Evolutionary conservation across 2,113 vertebrate species (phyloP), one percentile per base, ranked within the genome.

Genomic region (Corythornis madagascariensis): DNA sequence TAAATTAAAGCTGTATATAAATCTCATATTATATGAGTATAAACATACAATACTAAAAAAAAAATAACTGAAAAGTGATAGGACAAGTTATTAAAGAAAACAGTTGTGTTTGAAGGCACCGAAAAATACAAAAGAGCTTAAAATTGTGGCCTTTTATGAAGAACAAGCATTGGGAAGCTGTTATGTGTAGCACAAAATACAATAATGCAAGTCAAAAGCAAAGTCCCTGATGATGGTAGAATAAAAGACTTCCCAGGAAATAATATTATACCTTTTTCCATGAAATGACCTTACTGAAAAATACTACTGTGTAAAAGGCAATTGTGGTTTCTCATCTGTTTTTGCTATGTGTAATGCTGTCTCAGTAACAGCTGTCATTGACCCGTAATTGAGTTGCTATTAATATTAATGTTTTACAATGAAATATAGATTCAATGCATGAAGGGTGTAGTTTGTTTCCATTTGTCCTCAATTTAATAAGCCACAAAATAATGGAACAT

Each of bases 291-390:
- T 52, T 60, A 52, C 11, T 55, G 16, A 70, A 83, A 74, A 63
- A 20, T 38, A 19, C 4, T 33, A 15, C 3, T 20, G 1, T 4
- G 10, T 45, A 31, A 59, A 16, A 57, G 1, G 3, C 5, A 70
- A 7, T 19, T 47, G 8, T 64, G 16, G 3, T 11, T 43, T 88
- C 16, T 86, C 10, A 17, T 47, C 4, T 64, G 7, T 31, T 78
- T 92, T 63, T 87, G 4, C 7, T 50, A 0, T 20, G 24, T 59
- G 9, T 55, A 19, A 15, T 57, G 13, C 10, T 43, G 9, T 33
- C 13, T 47, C 74, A 9, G 7, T 21, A 72, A 56, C 10, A 83
- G 10, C 16, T 78, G 42, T 70, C 2, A 1, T 9, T 71, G 13
- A 47, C 16, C 29, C 50, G 29, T 10, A 84, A 24, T 60, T 48